phyloP scores from a whole-genome alignment of 2,797 vertebrate species.

The Enteromius afrohamiltoni region DNA sequence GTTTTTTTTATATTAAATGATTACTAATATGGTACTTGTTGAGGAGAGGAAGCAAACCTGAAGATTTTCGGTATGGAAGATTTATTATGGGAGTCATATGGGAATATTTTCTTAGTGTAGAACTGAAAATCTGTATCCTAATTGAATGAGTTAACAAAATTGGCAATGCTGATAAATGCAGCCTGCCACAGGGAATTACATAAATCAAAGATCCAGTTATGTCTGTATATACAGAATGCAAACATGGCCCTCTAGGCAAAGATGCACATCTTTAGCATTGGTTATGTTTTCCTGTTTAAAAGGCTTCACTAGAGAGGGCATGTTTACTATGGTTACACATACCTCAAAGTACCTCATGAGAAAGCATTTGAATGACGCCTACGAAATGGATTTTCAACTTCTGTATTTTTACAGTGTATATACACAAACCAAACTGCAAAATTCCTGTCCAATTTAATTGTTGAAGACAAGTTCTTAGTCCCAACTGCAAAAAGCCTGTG shows the following conservation, averaged over 20 bases:
- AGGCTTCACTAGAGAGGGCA: neutral
- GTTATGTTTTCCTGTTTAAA: conserved; percentile 17
- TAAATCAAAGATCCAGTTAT: conserved; percentile 72
- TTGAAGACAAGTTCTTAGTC: neutral
- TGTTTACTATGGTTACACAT: neutral
- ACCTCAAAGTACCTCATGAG: neutral
- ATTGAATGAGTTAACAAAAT: conserved; percentile 77
- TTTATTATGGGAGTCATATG: conserved; percentile 75
- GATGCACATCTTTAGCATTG: conserved; percentile 57
- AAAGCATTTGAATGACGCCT: neutral
- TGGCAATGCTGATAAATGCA: conserved; percentile 72
- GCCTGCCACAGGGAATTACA: conserved; percentile 67
- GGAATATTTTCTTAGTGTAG: conserved; percentile 68
- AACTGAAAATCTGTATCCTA: conserved; percentile 78
- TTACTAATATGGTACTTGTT: conserved; percentile 70
- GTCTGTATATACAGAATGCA: conserved; percentile 56
- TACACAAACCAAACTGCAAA: neutral
- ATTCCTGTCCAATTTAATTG: neutral
- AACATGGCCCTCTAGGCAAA: conserved; percentile 63
- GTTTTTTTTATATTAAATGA: conserved; percentile 67
- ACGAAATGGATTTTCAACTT: neutral
- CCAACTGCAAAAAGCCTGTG: neutral
- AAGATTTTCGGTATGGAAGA: conserved; percentile 57
- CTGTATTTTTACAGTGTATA: neutral
- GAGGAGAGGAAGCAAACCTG: conserved; percentile 68